Percentiles rank a stretch among this genome's conserved stretches.
phyloP scores from a whole-genome alignment of 2,888 invertebrate species.

The Aleiodes leptofemur region DNA sequence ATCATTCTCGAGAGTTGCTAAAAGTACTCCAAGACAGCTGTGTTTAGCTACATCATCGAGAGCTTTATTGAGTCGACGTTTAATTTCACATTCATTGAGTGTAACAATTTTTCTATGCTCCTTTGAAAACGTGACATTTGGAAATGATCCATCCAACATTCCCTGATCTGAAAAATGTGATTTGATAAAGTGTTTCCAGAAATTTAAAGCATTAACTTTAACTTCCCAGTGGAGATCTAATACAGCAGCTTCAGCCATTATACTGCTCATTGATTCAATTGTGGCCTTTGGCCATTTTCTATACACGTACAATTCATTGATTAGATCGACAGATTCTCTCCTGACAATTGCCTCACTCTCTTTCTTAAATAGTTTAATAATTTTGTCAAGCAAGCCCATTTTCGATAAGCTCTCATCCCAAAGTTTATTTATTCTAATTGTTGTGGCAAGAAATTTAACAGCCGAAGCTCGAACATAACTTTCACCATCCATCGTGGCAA shows the following conservation, averaged over 20 bases:
- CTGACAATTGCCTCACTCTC: constrained; percentile 88
- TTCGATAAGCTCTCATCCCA: constrained; percentile 81
- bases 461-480: constrained; percentile 87
- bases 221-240: constrained; percentile 90
- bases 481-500: constrained; percentile 83
- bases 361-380: constrained; percentile 79
- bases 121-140: constrained; percentile 87
- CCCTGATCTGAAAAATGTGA: constrained; percentile 84
- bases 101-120: constrained; percentile 87
- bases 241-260: constrained; percentile 82
- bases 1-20: constrained; percentile 82
- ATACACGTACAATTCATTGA: constrained; percentile 82
- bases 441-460: constrained; percentile 82
- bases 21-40: constrained; percentile 83
- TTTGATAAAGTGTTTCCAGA: constrained; percentile 84
- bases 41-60: constrained; percentile 82
- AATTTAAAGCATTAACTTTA: constrained; percentile 82
- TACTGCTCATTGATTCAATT: constrained; percentile 79
- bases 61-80: constrained; percentile 80
- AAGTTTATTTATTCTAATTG: constrained; percentile 80
- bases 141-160: constrained; percentile 89
- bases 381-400: constrained; percentile 78
- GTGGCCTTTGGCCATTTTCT: constrained; percentile 78
- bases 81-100: constrained; percentile 82
- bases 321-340: constrained; percentile 82